Base-by-base conservation (phyloP, 30 jellyfish, hydroid and myxozoan species). In the Hydractinia symbiolongicarpus region DNA sequence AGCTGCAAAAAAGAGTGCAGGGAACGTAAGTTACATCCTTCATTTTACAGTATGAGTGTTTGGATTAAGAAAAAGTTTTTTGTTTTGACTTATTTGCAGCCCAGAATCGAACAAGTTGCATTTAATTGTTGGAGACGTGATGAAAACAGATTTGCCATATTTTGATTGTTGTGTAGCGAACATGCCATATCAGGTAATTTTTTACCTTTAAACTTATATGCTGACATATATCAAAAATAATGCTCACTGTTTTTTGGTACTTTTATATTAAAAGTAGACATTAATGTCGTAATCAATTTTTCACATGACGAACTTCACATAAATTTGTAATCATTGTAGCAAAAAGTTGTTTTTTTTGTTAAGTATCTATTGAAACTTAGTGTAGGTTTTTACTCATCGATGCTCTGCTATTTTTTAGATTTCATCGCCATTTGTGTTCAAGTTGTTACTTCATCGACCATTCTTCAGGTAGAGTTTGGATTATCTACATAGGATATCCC, bases 161-260 rank as follows among this genome's bases (percentile, higher is more conserved):
- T 94, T 94, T 86, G 97, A 94, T 55, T 88, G 97, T 76, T 94
- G 97, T 86, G 97, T 94, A 20, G 99, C 97, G 9, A 94, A 94
- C 82, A 75, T 94, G 72, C 99, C 99, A 77, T 94, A 94, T 67
- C 99, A 94, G 96, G 99, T 93, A 21, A n/a, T 53, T 8, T 30
- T 30, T 30, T 30, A 30, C 44, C 44, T 30, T 30, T 30, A 30
- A 30, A 30, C 44, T 30, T 30, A 30, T 30, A n/a, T n/a, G n/a
- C n/a, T n/a, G n/a, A n/a, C n/a, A n/a, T n/a, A n/a, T n/a, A n/a
- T n/a, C n/a, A n/a, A n/a, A 30, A 30, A 30, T 30, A 30, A 30
- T 30, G 44, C 44, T 30, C 44, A 30, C 44, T 30, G 44, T 30
- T 30, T 30, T 30, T 30, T 30, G 44, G 44, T 30, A 30, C 44